Evolutionary conservation across 2,797 vertebrate species (phyloP), one percentile per base, ranked within the genome.

Genomic region (Pteronotus mesoamericanus): DNA sequence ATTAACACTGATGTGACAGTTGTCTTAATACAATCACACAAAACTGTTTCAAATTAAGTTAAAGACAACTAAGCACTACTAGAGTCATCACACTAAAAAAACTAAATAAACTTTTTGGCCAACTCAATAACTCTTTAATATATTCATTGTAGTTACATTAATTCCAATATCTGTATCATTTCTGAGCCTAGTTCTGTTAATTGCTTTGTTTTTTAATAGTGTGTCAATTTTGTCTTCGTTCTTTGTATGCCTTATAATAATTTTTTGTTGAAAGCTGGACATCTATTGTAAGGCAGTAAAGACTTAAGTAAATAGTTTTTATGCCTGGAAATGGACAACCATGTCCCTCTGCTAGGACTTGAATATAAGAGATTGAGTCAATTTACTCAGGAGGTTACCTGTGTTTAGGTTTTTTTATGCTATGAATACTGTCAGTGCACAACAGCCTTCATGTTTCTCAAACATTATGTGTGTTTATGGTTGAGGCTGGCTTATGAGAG

Each of bases 261-360:
- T 57, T 72, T 44, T 93, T 83, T 91, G 53, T 91, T 66, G 64
- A 95, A 96, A 95, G 46, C 18, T 66, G 18, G 68, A 37, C 51
- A 71, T 51, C 68, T 71, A 61, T 24, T 69, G 29, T 51, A 59
- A 59, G 57, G 11, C 55, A 85, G 51, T 84, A 59, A 64, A 87
- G 26, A 64, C 48, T 46, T 24, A 87, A 57, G 26, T 57, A 93
- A 86, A n/a, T 64, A 6, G 24, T 29, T 29, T 59, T 59, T 29
- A 59, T 59, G 24, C 57, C 57, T 59, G 57, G 57, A 59, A 59
- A 29, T 59, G 39, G 19, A 11, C 39, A 80, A 9, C 16, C 26
- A n/a, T 68, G 57, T 82, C 18, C 57, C 82, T 82, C 57, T 75
- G 2, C 68, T 68, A 37, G 79, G 71, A 68, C 59, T 64, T 59